Conservation (phyloP, 2,888 invertebrate genomes). For the Harpagoxenus sublaevis region DNA sequence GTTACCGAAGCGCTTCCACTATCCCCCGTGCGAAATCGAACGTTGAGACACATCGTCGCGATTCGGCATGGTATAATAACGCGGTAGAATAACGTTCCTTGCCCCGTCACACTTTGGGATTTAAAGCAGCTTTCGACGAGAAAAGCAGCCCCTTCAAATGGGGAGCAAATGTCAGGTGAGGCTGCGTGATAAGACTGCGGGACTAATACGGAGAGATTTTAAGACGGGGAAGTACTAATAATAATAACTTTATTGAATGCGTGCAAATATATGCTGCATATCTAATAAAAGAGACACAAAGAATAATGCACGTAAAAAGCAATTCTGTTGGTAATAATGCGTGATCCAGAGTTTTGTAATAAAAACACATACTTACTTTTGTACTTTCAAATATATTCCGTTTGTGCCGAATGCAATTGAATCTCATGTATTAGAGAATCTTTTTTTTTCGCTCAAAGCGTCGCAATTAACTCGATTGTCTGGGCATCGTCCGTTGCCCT, state of each 20-base stretch:
- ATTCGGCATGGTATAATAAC: slow-evolving; percentile 28
- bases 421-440: neutral
- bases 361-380: neutral
- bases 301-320: neutral
- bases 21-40: slow-evolving; percentile 16
- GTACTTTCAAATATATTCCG: neutral
- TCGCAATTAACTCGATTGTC: slow-evolving; percentile 32
- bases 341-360: neutral
- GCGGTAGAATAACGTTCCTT: neutral
- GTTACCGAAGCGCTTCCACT: slow-evolving; percentile 1
- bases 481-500: neutral
- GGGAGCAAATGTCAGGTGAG: neutral
- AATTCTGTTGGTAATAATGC: neutral
- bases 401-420: neutral
- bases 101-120: slow-evolving; percentile 7
- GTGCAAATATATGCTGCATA: neutral
- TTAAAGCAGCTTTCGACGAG: slow-evolving; percentile 30
- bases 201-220: slow-evolving; percentile 11
- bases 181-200: slow-evolving; percentile 11
- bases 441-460: slow-evolving; percentile 10
- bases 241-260: neutral
- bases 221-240: slow-evolving; percentile 9
- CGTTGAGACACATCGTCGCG: neutral
- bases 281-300: neutral
- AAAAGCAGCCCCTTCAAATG: neutral